Conservation (phyloP, 2,113 vertebrate species). For the Chiloscyllium plagiosum region DNA sequence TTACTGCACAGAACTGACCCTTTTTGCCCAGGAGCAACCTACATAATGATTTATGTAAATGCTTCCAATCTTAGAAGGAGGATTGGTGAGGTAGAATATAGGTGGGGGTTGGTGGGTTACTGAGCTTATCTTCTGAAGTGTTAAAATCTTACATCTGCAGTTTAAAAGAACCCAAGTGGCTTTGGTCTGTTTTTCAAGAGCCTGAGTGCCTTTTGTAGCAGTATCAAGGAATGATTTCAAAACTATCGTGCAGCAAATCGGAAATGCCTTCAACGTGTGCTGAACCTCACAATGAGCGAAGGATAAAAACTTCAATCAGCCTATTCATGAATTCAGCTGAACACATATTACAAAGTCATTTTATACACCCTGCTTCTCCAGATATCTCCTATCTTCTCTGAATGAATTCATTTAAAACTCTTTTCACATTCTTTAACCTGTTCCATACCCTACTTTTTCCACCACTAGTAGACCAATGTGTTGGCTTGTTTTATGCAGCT, state of each 20-base stretch:
- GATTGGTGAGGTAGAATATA: neutral
- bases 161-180: slow-evolving; percentile 3
- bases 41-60: slow-evolving; percentile 23
- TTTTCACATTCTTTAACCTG: slow-evolving; percentile 11
- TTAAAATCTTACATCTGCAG: slow-evolving; percentile 14
- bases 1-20: neutral
- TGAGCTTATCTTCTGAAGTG: neutral
- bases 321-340: slow-evolving; percentile 36
- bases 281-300: slow-evolving; percentile 16
- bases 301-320: slow-evolving; percentile 35
- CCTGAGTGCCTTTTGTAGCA: neutral
- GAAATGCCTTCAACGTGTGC: slow-evolving; percentile 7
- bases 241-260: slow-evolving; percentile 14
- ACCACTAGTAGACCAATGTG: neutral
- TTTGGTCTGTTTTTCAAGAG: slow-evolving; percentile 22
- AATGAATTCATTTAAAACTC: slow-evolving; percentile 21
- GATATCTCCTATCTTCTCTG: slow-evolving; percentile 20
- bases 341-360: slow-evolving; percentile 35
- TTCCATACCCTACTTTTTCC: neutral
- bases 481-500: neutral
- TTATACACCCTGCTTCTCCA: slow-evolving; percentile 18
- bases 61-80: neutral
- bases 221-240: slow-evolving; percentile 27
- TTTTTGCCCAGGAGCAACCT: neutral
- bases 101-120: neutral